phyloP scores from a whole-genome alignment of 1,140 invertebrate genomes.

The Spodoptera litura region DNA sequence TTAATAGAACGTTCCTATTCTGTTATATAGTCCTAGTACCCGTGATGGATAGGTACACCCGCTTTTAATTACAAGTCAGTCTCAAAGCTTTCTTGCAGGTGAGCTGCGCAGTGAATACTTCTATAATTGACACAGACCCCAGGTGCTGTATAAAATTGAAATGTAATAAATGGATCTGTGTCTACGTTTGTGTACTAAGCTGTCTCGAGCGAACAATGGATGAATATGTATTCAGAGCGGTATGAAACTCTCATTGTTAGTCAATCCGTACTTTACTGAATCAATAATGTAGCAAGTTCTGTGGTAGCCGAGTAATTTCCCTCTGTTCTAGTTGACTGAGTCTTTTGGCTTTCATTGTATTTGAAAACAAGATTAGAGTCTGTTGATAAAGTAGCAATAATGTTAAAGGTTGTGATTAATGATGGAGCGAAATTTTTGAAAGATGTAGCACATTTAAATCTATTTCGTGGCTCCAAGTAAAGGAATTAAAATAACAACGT shows the following conservation, averaged over 20 bases:
- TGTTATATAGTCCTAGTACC: conserved; percentile 36
- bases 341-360: conserved; percentile 15
- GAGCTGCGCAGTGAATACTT: conserved; percentile 13
- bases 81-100: conserved; percentile 10
- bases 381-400: conserved; percentile 14
- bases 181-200: conserved; percentile 29
- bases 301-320: conserved; percentile 8
- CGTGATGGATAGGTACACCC: conserved; percentile 18
- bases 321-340: conserved; percentile 13
- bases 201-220: conserved; percentile 26
- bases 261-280: conserved; percentile 34
- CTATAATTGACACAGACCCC: conserved; percentile 24
- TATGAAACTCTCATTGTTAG: conserved; percentile 25
- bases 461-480: too few species aligned
- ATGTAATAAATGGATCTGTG: conserved; percentile 40
- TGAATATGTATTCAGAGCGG: conserved; percentile 33
- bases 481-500: too few species aligned
- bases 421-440: too few species aligned
- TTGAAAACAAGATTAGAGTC: not conserved
- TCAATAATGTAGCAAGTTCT: conserved; percentile 28
- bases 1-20: conserved; percentile 25
- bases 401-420: too few species aligned
- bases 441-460: too few species aligned
- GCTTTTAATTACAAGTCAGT: conserved; percentile 22
- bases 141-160: conserved; percentile 41